Conservation (phyloP, 2,113 vertebrate genomes). For the Leucosticte australis region DNA sequence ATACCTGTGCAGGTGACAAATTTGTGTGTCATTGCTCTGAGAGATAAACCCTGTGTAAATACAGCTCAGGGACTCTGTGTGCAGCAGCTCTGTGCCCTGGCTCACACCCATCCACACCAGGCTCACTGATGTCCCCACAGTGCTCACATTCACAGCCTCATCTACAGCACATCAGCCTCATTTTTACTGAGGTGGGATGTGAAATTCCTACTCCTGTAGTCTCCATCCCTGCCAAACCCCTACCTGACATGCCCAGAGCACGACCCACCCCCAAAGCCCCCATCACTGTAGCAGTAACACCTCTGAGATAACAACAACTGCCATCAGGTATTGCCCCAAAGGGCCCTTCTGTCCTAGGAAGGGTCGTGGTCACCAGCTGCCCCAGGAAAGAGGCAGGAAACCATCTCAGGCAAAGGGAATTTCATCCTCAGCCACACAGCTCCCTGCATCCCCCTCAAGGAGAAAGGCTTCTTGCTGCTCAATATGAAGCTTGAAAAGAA, state of each 20-base stretch:
- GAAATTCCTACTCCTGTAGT: neutral
- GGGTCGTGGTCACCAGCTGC: accelerated
- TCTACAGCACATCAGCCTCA: neutral
- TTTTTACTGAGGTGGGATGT: neutral
- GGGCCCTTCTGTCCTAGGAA: neutral
- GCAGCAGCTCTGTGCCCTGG: neutral
- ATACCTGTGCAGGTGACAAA: neutral
- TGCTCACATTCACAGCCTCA: neutral
- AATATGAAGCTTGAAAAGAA: neutral
- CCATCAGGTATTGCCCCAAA: neutral
- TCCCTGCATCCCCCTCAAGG: neutral
- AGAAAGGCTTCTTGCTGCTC: neutral
- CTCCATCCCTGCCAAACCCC: neutral
- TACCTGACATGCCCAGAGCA: neutral
- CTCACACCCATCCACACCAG: neutral
- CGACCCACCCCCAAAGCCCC: neutral
- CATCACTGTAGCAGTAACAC: neutral
- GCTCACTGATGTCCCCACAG: neutral
- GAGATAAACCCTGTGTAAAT: neutral
- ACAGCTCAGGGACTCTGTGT: accelerated
- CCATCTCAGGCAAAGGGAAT: neutral
- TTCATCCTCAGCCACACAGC: neutral
- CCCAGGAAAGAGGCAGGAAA: neutral
- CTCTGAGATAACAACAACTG: neutral
- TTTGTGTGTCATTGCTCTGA: neutral